Evolutionary conservation across 2,113 vertebrate genomes (phyloP).

Genomic region (Brienomyrus longianalis): DNA sequence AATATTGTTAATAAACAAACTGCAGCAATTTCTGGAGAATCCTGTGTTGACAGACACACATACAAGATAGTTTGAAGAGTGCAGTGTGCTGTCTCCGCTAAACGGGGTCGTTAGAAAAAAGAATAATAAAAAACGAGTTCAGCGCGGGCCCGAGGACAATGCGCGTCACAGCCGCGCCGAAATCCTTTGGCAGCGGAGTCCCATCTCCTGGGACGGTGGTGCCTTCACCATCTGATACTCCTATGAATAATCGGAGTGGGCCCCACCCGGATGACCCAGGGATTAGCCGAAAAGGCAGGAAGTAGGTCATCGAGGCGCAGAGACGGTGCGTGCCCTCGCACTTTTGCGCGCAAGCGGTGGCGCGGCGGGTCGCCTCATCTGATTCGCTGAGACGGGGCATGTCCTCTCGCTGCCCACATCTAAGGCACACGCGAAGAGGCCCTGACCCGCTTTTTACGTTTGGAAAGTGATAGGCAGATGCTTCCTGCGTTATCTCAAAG

Average conservation of each 20-base stretch:
- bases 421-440: constrained; percentile 23
- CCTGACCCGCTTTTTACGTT: constrained; percentile 35
- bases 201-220: neutral
- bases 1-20: neutral
- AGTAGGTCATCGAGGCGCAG: constrained; percentile 45
- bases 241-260: constrained; percentile 33
- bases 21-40: neutral
- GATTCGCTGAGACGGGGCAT: constrained; percentile 7
- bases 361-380: constrained; percentile 19
- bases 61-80: constrained; percentile 24
- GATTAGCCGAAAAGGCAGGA: constrained; percentile 42
- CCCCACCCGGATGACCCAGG: constrained; percentile 29
- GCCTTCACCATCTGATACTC: constrained; percentile 38
- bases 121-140: constrained; percentile 31
- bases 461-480: constrained; percentile 8
- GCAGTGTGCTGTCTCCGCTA: constrained; percentile 21
- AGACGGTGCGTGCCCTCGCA: constrained; percentile 32
- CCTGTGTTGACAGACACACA: constrained; percentile 25
- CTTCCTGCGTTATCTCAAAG: constrained; percentile 23
- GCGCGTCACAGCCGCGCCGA: constrained; percentile 20
- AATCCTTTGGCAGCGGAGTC: constrained; percentile 22
- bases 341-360: neutral
- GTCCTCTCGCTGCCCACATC: constrained; percentile 27
- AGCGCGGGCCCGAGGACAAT: constrained; percentile 29
- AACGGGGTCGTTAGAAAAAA: constrained; percentile 25